These are phyloP conservation scores for Coronaproctus castanopsis DNA, from an alignment of 2,888 invertebrate species.

Conservation along the genomic window DNA sequence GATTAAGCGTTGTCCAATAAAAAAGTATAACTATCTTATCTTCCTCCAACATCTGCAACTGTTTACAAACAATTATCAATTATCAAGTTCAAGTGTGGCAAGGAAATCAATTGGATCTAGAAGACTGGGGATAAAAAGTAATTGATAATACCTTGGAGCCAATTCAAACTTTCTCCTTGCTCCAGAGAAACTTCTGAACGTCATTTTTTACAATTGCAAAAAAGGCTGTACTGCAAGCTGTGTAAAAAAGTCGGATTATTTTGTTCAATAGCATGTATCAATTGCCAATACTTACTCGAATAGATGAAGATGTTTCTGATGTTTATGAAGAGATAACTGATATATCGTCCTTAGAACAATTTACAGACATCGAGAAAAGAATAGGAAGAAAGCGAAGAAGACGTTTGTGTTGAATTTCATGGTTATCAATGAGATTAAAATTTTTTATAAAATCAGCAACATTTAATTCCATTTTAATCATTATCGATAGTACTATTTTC, in stretches of 20 bases:
- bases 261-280: not conserved
- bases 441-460: no score
- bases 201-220: slow-evolving; percentile 8
- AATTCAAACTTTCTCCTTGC: slow-evolving; percentile 16
- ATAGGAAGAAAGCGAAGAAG: not conserved
- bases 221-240: slow-evolving; percentile 6
- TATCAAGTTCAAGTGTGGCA: slow-evolving; percentile 22
- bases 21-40: not conserved
- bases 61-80: slow-evolving; percentile 22
- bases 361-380: not conserved
- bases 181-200: slow-evolving; percentile 16
- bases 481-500: no score
- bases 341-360: not conserved
- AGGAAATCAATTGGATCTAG: slow-evolving; percentile 17
- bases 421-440: no score
- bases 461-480: no score
- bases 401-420: not conserved
- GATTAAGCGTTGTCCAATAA: not conserved
- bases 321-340: not conserved
- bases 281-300: not conserved
- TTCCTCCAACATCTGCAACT: slow-evolving; percentile 9
- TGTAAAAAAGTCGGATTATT: slow-evolving; percentile 2
- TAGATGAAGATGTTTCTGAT: not conserved
- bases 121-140: slow-evolving; percentile 22
- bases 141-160: slow-evolving; percentile 16